Conservation (phyloP, 1,140 invertebrate genomes). For the Thaumetopoea pityocampa region DNA sequence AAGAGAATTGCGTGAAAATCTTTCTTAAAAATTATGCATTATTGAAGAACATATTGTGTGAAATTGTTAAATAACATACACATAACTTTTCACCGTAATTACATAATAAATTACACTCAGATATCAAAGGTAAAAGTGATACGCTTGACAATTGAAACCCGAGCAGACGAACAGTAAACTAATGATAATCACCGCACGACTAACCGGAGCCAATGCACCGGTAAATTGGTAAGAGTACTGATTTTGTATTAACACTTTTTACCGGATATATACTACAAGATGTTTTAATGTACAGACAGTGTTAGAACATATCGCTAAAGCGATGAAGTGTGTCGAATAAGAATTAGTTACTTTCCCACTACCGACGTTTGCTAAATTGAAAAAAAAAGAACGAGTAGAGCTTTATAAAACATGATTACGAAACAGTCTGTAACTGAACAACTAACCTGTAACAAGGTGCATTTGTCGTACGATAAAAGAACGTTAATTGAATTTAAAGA, state of each 20-base stretch:
- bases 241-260: constrained; percentile 28
- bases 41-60: no score
- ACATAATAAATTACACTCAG: not conserved
- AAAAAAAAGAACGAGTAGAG: not conserved
- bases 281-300: constrained; percentile 7
- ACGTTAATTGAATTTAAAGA: constrained; percentile 6
- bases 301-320: constrained; percentile 5
- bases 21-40: no score
- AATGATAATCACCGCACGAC: constrained; percentile 25
- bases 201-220: constrained; percentile 30
- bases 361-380: not conserved
- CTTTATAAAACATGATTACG: not conserved
- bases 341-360: constrained; percentile 3
- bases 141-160: constrained; percentile 19
- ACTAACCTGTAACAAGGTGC: no score
- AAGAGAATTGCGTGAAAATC: no score
- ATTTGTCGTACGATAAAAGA: constrained; percentile 1
- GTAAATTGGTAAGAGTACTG: constrained; percentile 36
- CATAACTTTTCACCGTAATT: not conserved
- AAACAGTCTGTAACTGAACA: no score
- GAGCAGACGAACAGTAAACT: constrained; percentile 27
- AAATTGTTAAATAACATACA: no score
- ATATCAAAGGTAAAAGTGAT: constrained; percentile 14
- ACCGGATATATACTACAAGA: constrained; percentile 20
- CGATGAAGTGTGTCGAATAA: not conserved